Evolutionary conservation across 2,113 vertebrate genomes (phyloP), one percentile per base, ranked within the genome.

Genomic region (Oenanthe oenanthe): DNA sequence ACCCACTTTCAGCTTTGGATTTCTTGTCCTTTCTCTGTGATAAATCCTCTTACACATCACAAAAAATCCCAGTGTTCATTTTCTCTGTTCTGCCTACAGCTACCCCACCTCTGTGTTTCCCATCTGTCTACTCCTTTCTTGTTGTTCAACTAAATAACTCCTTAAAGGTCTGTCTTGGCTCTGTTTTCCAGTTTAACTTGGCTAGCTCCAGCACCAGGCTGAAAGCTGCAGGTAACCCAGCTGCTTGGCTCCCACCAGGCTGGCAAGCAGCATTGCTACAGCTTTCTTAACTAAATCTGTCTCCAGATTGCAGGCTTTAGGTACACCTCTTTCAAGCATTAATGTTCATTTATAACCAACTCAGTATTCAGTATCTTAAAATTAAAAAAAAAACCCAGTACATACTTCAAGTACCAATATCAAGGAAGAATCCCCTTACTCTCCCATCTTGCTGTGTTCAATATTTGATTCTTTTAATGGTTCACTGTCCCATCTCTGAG

Each of bases 21-120:
- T 86, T 92, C 82, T 88, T 93, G 43, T 54, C 43, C 89, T 91
- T 92, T 63, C 60, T 63, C 73, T 75, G 53, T 57, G 84, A 75
- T 80, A 93, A 91, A 81, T 89, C 25, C 25, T 86, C 74, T 83
- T 66, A 48, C 57, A 86, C 57, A 42, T 62, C 60, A 56, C 13
- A 43, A 57, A 40, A 50, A 50, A 74, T 26, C 50, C 12, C n/a
- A 53, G 73, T 57, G 88, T 89, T 84, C 70, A 38, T 89, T 62
- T 70, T 95, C 72, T 78, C 76, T 87, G 53, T 81, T 95, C 93
- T 93, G 89, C 91, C 94, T 89, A 95, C 93, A 96, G 77, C 50
- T 36, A 93, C 72, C 48, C 68, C 61, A 88, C 77, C 84, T 81
- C 91, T 93, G 66, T 61, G 66, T 34, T 89, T 87, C 36, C 89